Evolutionary conservation across 2,888 invertebrate species (phyloP).

Genomic region (Aleiodes alternator): DNA sequence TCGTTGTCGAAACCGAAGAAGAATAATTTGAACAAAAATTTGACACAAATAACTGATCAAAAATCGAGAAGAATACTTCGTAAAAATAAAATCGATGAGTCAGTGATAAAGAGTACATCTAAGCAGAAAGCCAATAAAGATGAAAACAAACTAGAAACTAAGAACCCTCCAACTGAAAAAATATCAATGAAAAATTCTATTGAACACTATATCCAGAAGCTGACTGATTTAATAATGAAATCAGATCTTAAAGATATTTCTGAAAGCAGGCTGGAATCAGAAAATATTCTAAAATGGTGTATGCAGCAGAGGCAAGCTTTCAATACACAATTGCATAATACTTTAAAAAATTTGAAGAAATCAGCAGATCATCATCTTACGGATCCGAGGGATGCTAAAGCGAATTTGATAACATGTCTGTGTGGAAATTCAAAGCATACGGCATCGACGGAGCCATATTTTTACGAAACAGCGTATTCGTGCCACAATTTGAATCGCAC

Average conservation of each 20-base stretch:
- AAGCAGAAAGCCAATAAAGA: neutral
- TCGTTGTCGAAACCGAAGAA: too few relatives aligned
- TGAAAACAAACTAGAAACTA: neutral
- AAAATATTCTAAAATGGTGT: slow-evolving; percentile 25
- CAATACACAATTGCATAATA: neutral
- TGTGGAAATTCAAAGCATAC: slow-evolving; percentile 24
- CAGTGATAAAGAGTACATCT: neutral
- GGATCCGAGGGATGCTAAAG: neutral
- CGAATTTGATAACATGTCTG: neutral
- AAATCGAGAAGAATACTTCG: neutral
- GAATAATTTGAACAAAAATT: too few relatives aligned
- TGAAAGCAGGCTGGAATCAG: slow-evolving; percentile 25
- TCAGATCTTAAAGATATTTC: neutral
- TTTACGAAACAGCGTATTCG: slow-evolving; percentile 11
- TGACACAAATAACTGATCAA: too few relatives aligned
- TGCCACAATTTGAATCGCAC: slow-evolving; percentile 1
- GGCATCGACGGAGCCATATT: slow-evolving; percentile 32
- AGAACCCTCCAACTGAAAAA: neutral
- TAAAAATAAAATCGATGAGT: neutral
- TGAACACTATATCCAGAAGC: neutral
- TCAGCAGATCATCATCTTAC: neutral
- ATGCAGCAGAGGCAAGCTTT: slow-evolving; percentile 3
- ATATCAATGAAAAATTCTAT: neutral
- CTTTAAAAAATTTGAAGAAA: neutral
- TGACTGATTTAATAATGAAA: neutral